These are phyloP conservation scores for Ennomos quercinarius DNA, from an alignment of 2,888 invertebrate genomes.

Conservation along the genomic window DNA sequence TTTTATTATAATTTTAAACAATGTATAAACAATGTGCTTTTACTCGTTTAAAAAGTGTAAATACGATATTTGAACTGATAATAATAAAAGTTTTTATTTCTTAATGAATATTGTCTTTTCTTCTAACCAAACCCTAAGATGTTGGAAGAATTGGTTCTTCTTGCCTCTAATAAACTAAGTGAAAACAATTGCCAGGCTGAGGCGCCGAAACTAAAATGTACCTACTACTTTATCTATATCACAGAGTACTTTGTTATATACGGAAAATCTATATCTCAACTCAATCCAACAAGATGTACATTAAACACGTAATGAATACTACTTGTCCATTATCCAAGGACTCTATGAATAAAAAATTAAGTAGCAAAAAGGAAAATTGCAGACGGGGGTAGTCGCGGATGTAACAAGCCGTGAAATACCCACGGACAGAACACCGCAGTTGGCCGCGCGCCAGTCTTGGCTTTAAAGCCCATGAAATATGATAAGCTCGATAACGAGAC, in stretches of 20 bases:
- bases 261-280: too few species aligned
- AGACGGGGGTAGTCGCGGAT: slow-evolving; percentile 20
- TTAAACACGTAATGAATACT: too few species aligned
- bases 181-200: too few species aligned
- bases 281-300: too few species aligned
- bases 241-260: too few species aligned
- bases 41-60: slow-evolving; percentile 84
- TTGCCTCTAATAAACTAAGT: too few species aligned
- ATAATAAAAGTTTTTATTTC: slow-evolving; percentile 85
- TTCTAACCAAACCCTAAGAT: slow-evolving; percentile 10
- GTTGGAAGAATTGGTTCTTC: too few species aligned
- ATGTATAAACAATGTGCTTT: slow-evolving; percentile 83
- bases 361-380: slow-evolving; percentile 20
- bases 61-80: slow-evolving; percentile 87
- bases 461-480: slow-evolving; percentile 27
- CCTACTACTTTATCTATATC: too few species aligned
- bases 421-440: slow-evolving; percentile 17
- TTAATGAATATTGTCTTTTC: slow-evolving; percentile 68
- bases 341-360: slow-evolving; percentile 23
- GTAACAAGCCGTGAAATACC: slow-evolving; percentile 47
- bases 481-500: slow-evolving; percentile 28
- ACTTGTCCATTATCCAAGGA: neutral
- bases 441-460: slow-evolving; percentile 42
- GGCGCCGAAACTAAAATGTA: too few species aligned
- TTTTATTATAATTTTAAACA: slow-evolving; percentile 61